Base-by-base conservation (phyloP, 2,888 invertebrate genomes). In the Agelastica alni region DNA sequence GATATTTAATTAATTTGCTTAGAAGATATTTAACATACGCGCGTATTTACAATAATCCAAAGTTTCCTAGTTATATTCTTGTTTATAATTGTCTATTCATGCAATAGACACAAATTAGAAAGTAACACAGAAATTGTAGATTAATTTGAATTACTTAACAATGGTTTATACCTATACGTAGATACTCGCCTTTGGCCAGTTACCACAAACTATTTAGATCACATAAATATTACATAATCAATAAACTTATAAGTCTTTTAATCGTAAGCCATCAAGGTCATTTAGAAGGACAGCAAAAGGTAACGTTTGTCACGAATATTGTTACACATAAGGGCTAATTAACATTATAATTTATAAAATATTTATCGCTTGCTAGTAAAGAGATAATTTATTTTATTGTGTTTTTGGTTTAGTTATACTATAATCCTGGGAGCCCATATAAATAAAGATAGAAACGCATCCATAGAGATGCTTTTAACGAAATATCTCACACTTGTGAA, bases 141-240 rank as follows among this genome's bases (percentile, higher is more conserved):
- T 49, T 49, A 41, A 49, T 49, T 49, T 49, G 31, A 31, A 49
- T 49, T 41, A 49, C 49, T 49, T 42, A 41, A 49, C 49, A 49
- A 49, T 49, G 30, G 41, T 49, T 22, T 49, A 49, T 49, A 46
- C n/a, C n/a, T 20, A 49, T 42, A 49, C 41, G 41, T 18, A 39
- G 37, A 12, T 49, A 49, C 41, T 49, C 16, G 49, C 49, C 49
- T 41, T 18, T 32, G 32, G 49, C 49, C 18, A 42, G 41, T 48
- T 39, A 48, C 49, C 49, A 41, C 49, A 49, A 49, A 49, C 41
- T 48, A 49, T 49, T 49, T 49, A 49, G 49, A 49, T 49, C 49
- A 42, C 37, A 37, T 37, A 26, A 26, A 26, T 6, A 26, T 26
- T 30, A n/a, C 5, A 16, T 10, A 34, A 34, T 34, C 16, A 3